Evolutionary conservation across 2,797 vertebrate species (phyloP), one percentile per base, ranked within the genome.

Genomic region (Acanthopagrus latus): DNA sequence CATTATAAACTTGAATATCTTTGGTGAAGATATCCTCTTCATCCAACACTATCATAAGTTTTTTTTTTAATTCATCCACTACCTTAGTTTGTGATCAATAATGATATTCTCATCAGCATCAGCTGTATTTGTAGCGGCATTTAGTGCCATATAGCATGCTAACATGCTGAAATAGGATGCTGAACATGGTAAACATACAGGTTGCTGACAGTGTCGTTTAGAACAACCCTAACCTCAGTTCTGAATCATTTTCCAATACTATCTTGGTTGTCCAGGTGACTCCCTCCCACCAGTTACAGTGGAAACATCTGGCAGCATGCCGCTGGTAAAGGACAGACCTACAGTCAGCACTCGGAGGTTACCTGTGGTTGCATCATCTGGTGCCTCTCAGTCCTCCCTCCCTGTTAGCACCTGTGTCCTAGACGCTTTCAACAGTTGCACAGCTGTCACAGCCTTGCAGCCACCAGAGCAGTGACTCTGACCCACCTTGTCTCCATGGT

Each of bases 311-410:
- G 38, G 43, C 50, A 54, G 76, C 56, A 18, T 33, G 82, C 58
- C 57, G n/a, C 59, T 18, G 48, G 25, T 10, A 56, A 27, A 54
- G 54, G 55, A 70, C 69, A 70, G 52, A 69, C 43, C 55, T 71
- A 20, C 51, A 51, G 70, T 50, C 76, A 46, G 50, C 59, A 78
- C 23, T 58, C 64, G 55, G 20, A 68, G 66, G 62, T 88, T 86
- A 84, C 86, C 80, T 74, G 57, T 21, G 27, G 4, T 91, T 88
- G 81, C 83, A 82, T 88, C 80, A 89, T 77, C 38, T 65, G 62
- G 14, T 76, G 75, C 17, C 66, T 62, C 55, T 46, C 25, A 69
- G 56, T 41, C 66, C 21, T 14, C 76, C 59, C 74, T 41, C n/a
- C 43, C 48, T 10, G 47, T 33, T 41, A 20, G 46, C 84, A 84